phyloP scores from a whole-genome alignment of 2,113 vertebrate genomes.

The Ammodytes marinus region DNA sequence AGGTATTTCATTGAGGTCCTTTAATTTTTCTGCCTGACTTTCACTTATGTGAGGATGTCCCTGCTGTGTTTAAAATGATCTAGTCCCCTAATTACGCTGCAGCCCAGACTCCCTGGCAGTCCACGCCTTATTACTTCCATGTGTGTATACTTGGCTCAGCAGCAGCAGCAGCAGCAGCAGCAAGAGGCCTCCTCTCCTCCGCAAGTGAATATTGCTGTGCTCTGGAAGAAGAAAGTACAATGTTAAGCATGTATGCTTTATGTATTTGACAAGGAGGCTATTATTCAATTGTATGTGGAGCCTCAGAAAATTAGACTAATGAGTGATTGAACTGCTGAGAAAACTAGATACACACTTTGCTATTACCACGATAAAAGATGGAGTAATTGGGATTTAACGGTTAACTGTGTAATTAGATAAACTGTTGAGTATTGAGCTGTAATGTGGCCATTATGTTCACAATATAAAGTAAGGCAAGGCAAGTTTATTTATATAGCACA shows the following conservation, averaged over 20 bases:
- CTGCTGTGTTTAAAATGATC: slow-evolving; percentile 76
- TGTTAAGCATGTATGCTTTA: not conserved
- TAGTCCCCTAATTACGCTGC: slow-evolving; percentile 75
- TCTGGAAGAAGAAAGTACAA: not conserved
- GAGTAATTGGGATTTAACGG: not conserved
- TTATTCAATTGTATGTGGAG: not conserved
- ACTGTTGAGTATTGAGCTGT: not conserved
- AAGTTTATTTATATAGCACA: no score
- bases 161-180: slow-evolving; percentile 43
- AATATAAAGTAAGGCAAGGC: no score
- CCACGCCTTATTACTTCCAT: slow-evolving; percentile 75
- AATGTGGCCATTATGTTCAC: not conserved
- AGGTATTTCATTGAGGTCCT: slow-evolving; percentile 30
- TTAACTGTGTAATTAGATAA: not conserved
- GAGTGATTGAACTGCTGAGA: not conserved
- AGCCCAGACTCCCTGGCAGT: slow-evolving; percentile 73
- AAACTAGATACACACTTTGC: not conserved
- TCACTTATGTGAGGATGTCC: slow-evolving; percentile 70
- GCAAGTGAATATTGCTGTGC: not conserved
- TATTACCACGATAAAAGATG: not conserved
- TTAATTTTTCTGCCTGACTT: slow-evolving; percentile 60
- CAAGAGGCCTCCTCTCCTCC: slow-evolving; percentile 46
- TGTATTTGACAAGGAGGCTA: slow-evolving; percentile 19
- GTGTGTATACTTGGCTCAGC: slow-evolving; percentile 65
- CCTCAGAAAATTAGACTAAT: not conserved